These are phyloP conservation scores for Patiria pectinifera DNA, from an alignment of 53 echinoderm and acorn worm species.

Conservation along the genomic window DNA sequence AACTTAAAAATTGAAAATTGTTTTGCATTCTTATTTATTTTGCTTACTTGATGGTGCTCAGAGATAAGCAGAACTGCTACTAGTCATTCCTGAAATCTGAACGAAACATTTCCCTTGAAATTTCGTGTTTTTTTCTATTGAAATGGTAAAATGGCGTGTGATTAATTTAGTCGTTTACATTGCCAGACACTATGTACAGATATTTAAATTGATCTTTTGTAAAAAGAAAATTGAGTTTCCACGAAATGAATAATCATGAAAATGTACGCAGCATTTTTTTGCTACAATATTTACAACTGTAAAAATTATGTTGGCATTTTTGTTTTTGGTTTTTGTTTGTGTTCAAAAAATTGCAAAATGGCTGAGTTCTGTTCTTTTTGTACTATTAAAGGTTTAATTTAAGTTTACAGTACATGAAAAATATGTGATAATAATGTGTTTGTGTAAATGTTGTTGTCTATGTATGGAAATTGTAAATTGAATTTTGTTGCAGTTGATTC, in stretches of 20 bases:
- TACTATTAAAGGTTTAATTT: background rate
- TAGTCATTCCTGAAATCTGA: slow-evolving; percentile 12
- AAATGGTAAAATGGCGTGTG: background rate
- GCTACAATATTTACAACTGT: too few species aligned
- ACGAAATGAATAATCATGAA: too few species aligned
- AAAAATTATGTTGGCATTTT: too few species aligned
- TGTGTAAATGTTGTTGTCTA: too few species aligned
- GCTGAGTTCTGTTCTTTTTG: background rate
- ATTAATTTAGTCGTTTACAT: background rate
- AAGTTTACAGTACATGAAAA: background rate
- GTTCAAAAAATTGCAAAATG: background rate
- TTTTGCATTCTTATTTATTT: background rate
- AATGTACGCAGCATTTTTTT: too few species aligned
- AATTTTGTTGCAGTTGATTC: too few species aligned
- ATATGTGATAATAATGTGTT: background rate
- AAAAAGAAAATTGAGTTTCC: background rate
- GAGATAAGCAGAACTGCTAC: background rate
- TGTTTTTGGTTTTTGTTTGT: too few species aligned
- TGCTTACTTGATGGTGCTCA: background rate
- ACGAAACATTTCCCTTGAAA: background rate
- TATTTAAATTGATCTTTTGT: background rate
- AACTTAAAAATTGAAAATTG: background rate
- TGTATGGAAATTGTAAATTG: too few species aligned
- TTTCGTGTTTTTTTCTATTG: background rate
- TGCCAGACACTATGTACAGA: background rate